Evolutionary conservation across 2,113 vertebrate genomes (phyloP), one percentile per base, ranked within the genome.

Genomic region (Microcebus tavaratra): DNA sequence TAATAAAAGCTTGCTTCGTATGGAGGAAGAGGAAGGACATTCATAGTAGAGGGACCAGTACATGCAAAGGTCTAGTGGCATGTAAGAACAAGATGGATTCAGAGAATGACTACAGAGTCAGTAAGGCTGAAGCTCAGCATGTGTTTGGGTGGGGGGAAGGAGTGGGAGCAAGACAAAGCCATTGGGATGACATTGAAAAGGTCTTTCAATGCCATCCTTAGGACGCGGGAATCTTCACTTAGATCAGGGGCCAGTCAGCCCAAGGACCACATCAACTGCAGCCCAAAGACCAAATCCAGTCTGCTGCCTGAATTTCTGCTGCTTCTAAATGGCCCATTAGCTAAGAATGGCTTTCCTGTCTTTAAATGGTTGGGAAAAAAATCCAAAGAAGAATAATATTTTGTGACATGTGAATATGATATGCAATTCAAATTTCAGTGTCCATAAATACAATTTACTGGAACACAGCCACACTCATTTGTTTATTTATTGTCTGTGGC

Each of bases 401-500:
- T 88, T 18, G 5, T 75, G 89, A 94, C 25, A 68, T 10, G 42
- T 73, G 68, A 86, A 92, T 65, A 92, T 83, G 57, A 68, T 34
- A 82, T 20, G 53, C n/a, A 53, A 48, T 91, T 86, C 57, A 75
- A 67, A 94, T 83, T 73, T 93, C 68, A 29, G 2, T 27, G 14
- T 63, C 90, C 63, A 9, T 34, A 85, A 95, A 67, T 78, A 86
- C 79, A 97, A 53, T 57, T 73, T 39, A 21, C 65, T 95, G 79
- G 88, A 91, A 61, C 14, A 14, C 6, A 39, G 48, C 68, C 75
- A 81, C 12, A 8, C 20, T 91, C 27, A 11, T 42, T 84, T 94
- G 45, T 92, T 96, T 97, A 31, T 91, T 76, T 57, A 65, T 80
- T 53, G n/a, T 88, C 17, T 39, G 8, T 79, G 57, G 63, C 25